phyloP scores from a whole-genome alignment of 2,113 vertebrate genomes.

The Pholis gunnellus region DNA sequence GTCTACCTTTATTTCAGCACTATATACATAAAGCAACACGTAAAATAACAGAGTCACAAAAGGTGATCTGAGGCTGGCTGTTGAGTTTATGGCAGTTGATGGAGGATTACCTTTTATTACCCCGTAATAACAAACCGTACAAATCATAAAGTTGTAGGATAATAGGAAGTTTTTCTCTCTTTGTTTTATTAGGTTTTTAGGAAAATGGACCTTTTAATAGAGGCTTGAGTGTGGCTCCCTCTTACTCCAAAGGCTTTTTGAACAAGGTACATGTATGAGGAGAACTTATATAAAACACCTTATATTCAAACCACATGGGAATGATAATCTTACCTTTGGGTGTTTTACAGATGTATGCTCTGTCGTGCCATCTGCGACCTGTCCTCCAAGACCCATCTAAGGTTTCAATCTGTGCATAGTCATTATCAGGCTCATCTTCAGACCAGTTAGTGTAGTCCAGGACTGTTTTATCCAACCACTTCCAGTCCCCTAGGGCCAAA shows the following conservation, averaged over 20 bases:
- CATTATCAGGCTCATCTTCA: slow-evolving; percentile 74
- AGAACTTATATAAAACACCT: background rate
- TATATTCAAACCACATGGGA: background rate
- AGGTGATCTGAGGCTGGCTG: background rate
- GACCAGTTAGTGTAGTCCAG: slow-evolving; percentile 92
- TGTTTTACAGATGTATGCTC: slow-evolving; percentile 90
- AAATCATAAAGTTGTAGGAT: background rate
- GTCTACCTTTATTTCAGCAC: background rate
- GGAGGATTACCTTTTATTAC: background rate
- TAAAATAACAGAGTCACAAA: background rate
- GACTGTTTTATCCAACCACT: slow-evolving; percentile 87
- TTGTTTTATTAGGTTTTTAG: background rate
- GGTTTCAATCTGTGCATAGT: slow-evolving; percentile 75
- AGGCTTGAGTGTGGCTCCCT: background rate
- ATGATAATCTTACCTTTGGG: slow-evolving; percentile 87
- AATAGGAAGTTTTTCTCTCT: background rate
- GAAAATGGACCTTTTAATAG: background rate
- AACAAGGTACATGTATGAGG: background rate
- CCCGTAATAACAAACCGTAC: background rate
- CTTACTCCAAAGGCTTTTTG: background rate
- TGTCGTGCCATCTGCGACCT: slow-evolving; percentile 83
- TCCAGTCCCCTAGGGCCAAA: slow-evolving; percentile 83
- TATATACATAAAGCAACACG: background rate
- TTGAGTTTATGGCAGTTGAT: background rate
- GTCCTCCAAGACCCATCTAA: slow-evolving; percentile 86